These are phyloP conservation scores for Drosophila mettleri DNA, from an alignment of 2,888 invertebrate species.

Conservation along the genomic window DNA sequence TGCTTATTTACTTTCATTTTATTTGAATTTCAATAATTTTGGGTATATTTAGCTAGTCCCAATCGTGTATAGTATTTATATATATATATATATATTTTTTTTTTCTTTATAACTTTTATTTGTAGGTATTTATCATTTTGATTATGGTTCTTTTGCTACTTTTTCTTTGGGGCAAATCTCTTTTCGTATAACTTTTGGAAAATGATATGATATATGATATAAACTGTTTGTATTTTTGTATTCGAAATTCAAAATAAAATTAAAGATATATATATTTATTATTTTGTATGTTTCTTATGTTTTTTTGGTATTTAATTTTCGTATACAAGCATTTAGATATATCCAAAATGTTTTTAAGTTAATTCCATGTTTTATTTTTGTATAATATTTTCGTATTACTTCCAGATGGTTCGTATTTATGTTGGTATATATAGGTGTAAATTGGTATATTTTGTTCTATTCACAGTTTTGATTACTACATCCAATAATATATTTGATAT, in stretches of 20 bases:
- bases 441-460: constrained; percentile 79
- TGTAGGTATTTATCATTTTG: constrained; percentile 72
- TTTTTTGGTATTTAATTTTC: constrained; percentile 59
- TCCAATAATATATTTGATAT: constrained; percentile 43
- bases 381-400: constrained; percentile 62
- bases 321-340: constrained; percentile 81
- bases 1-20: constrained; percentile 33
- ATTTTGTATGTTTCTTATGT: constrained; percentile 19
- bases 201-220: constrained; percentile 42
- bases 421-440: constrained; percentile 49
- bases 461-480: constrained; percentile 71
- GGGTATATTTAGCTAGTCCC: constrained; percentile 60
- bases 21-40: constrained; percentile 45
- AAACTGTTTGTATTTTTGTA: constrained; percentile 26
- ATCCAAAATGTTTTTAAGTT: constrained; percentile 61
- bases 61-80: constrained; percentile 20
- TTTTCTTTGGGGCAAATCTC: constrained; percentile 25
- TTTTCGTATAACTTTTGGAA: constrained; percentile 32
- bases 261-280: constrained; percentile 24
- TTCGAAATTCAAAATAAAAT: constrained; percentile 24
- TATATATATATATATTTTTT: no score
- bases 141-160: constrained; percentile 58
- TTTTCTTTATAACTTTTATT: constrained; percentile 32
- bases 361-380: constrained; percentile 39
- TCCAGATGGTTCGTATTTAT: constrained; percentile 51